A percentile compares a stretch with the other conserved stretches of the same genome.
Conservation (phyloP, 1,140 invertebrate genomes). For the Notospermus geniculatus region DNA sequence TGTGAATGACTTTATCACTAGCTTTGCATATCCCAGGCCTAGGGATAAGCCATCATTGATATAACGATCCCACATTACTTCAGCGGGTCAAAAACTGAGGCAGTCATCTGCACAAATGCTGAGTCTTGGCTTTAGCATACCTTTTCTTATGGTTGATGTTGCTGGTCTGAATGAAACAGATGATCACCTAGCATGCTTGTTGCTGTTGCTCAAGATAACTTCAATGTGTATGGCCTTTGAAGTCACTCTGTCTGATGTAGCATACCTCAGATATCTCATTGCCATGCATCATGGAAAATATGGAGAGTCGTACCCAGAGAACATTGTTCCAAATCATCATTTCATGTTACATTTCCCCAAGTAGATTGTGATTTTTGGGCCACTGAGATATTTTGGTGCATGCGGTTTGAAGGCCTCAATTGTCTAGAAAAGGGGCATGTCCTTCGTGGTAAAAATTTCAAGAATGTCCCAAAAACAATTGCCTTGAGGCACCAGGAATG, state of each 20-base stretch:
- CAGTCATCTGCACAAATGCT: not conserved
- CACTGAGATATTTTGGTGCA: constrained; percentile 2
- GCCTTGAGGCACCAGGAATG: constrained; percentile 1
- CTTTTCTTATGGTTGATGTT: constrained; percentile 4
- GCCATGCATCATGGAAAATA: not conserved
- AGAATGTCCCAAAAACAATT: constrained; percentile 1
- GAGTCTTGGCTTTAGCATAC: constrained; percentile 6
- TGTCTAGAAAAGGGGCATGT: not conserved
- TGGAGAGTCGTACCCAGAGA: not conserved
- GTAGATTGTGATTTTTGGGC: constrained; percentile 4
- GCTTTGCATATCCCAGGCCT: too few species aligned
- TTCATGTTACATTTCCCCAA: not conserved
- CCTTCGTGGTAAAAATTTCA: constrained; percentile 5
- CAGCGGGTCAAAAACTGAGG: not conserved
- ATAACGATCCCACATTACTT: too few species aligned
- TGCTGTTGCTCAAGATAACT: not conserved
- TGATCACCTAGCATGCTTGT: not conserved
- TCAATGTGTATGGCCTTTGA: not conserved
- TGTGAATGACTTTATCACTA: too few species aligned
- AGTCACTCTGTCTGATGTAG: not conserved
- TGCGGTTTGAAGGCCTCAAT: not conserved
- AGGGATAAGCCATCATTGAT: too few species aligned
- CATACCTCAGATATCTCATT: not conserved
- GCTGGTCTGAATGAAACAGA: not conserved
- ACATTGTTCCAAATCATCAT: constrained; percentile 1